Evolutionary conservation across 2,113 vertebrate genomes (phyloP).

Genomic region (Brienomyrus brachyistius): DNA sequence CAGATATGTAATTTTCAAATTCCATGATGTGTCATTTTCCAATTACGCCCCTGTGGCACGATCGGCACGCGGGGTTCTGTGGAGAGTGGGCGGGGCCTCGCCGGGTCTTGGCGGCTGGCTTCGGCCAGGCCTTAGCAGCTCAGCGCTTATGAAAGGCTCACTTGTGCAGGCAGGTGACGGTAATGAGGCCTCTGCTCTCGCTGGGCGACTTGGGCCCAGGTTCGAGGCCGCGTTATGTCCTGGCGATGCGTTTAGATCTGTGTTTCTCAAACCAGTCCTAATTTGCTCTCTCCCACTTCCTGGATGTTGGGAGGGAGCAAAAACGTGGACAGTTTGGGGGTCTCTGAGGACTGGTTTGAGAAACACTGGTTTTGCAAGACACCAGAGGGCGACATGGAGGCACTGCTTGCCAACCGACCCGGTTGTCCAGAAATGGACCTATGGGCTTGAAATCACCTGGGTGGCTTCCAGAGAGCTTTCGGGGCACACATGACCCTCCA

Average conservation of each 20-base stretch:
- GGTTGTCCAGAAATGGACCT: background rate
- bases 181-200: background rate
- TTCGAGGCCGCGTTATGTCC: background rate
- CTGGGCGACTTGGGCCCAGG: background rate
- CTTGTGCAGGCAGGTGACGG: constrained; percentile 14
- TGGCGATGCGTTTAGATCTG: background rate
- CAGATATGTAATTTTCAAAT: constrained; percentile 9
- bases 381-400: background rate
- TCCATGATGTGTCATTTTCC: background rate
- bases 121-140: background rate
- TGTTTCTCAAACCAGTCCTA: no score
- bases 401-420: background rate
- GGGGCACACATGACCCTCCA: background rate
- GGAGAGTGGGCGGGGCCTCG: background rate
- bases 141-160: constrained; percentile 13
- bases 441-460: background rate
- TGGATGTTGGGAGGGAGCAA: no score
- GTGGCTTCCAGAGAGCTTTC: background rate
- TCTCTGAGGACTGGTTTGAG: no score
- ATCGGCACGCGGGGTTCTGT: background rate
- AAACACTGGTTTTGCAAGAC: background rate
- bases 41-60: constrained; percentile 1
- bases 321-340: no score
- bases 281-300: no score
- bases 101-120: background rate